phyloP scores from a whole-genome alignment of 2,113 vertebrate genomes.

The Phyllostomus discolor region DNA sequence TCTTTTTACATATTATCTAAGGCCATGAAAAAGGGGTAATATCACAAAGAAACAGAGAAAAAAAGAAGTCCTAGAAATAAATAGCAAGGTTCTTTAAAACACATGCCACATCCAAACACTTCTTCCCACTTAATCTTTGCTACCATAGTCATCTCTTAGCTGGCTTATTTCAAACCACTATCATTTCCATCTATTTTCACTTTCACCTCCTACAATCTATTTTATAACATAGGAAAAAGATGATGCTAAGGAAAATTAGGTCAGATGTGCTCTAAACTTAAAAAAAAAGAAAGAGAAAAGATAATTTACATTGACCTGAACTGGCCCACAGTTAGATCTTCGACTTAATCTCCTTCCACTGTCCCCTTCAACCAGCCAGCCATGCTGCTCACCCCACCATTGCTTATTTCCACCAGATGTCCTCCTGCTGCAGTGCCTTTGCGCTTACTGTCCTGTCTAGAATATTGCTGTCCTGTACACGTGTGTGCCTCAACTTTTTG shows the following conservation, averaged over 20 bases:
- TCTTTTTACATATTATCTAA: neutral
- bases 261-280: neutral
- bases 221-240: neutral
- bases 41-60: neutral
- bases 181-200: neutral
- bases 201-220: neutral
- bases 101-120: neutral
- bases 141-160: neutral
- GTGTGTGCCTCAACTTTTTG: neutral
- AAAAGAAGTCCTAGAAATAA: neutral
- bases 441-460: neutral
- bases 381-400: neutral
- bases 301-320: neutral
- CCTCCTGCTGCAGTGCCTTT: neutral
- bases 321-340: neutral
- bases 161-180: neutral
- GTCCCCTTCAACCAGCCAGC: neutral
- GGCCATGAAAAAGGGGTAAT: neutral
- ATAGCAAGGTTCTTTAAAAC: neutral
- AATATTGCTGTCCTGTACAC: neutral
- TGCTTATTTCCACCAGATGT: neutral
- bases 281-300: neutral
- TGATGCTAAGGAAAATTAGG: neutral
- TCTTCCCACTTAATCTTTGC: neutral
- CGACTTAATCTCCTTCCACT: neutral